Evolutionary conservation across 2,888 invertebrate genomes (phyloP), one percentile per base, ranked within the genome.

Genomic region (Drosophila nigritarsus): DNA sequence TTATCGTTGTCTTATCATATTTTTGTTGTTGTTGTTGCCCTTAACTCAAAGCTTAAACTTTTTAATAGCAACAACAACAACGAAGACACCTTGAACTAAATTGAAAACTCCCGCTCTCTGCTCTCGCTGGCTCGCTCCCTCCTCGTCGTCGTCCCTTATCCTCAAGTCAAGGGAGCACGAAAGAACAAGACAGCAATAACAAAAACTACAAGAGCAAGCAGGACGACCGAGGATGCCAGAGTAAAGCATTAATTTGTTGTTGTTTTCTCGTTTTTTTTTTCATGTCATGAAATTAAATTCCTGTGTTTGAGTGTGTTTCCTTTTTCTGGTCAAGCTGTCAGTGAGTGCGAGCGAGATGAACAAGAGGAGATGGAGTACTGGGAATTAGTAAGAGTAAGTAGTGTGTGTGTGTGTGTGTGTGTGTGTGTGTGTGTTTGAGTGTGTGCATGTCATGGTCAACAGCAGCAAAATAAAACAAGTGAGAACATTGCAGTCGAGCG

Each of bases 361-460:
- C 13, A 4, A 7, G 32, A 13, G 30, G 27, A 48, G 56, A 51
- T 20, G 30, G 24, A 51, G 24, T 27, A 45, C 59, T 27, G 34
- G 29, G 20, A 67, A 48, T 66, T 48, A 36, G 32, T 24, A 13
- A 40, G 18, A 40, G 8, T 15, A 4, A 9, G 3, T 20, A 18
- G 29, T 30, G 20, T 54, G 42, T 55, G 29, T 55, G 29, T 18
- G 8, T 24, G 32, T 49, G 15, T n/a, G 29, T 30, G 20, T 54
- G 42, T 55, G 29, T 55, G 29, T 18, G 8, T 24, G 32, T 49
- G 15, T 32, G 29, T 45, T n/a, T 53, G 11, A 27, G 42, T 48
- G 45, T 61, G 64, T 80, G 66, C 63, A 67, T 74, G 83, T 78
- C 87, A 86, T 72, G 87, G 83, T 74, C 80, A 84, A 71, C 73